Base-by-base conservation (phyloP, 2,888 invertebrate genomes). In the Strigamia transsilvanica region DNA sequence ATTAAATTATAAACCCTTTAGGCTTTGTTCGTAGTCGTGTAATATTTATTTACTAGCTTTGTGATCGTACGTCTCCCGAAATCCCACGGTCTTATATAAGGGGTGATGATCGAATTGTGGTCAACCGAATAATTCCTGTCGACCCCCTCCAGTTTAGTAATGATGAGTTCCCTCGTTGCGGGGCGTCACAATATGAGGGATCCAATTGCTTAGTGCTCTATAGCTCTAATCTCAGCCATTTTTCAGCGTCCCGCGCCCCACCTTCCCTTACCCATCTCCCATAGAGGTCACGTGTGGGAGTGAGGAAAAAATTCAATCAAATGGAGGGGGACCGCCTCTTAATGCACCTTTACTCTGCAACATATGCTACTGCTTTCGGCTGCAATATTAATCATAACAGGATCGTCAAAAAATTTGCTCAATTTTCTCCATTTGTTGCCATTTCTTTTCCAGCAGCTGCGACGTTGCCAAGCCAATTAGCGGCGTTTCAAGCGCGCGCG, bases 11-110 rank as follows among this genome's bases (percentile, higher is more conserved):
- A 46, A 46, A 13, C 15, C 46, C 15, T 46, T 46, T 46, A 13
- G 46, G 46, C 46, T 46, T 46, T 46, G 46, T 46, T 46, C 46
- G 46, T 21, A 66, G 18, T 66, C 61, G 61, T 66, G 61, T 66
- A 66, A 66, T 66, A 66, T 66, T 66, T 66, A 66, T 23, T 66
- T 23, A 66, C 61, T n/a, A 46, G 46, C 46, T 46, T 46, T 46
- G 46, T 46, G 46, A 13, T 46, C 21, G 23, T 23, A 23, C 21
- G 61, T 66, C 61, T 66, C 21, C 18, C 21, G 23, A 66, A 66
- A 66, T 66, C 61, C 61, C 61, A 66, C 61, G 61, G 61, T 66
- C 61, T 66, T 66, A 66, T 66, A 66, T 66, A 66, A 66, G 61
- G 61, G 61, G 61, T 66, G 61, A 66, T 66, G 61, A 66, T 66